These are phyloP conservation scores for Nysson spinosus DNA, from an alignment of 2,888 invertebrate species.

Conservation along the genomic window DNA sequence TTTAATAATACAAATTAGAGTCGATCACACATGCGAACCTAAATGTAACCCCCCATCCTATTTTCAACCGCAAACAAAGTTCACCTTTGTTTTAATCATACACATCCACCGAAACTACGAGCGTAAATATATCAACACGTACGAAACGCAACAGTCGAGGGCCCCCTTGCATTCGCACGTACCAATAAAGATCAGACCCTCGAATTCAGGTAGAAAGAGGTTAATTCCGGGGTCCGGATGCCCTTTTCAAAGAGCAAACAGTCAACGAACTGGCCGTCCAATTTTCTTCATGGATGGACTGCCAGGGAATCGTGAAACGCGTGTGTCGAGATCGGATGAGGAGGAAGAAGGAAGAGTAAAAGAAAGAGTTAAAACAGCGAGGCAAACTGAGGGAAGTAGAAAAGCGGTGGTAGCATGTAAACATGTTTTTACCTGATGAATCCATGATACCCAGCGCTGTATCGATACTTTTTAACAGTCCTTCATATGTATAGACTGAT, in stretches of 20 bases:
- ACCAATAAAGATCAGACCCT: conserved; percentile 2
- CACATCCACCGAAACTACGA: too few relatives aligned
- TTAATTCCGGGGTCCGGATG: conserved; percentile 31
- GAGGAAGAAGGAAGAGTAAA: not conserved
- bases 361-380: conserved; percentile 4
- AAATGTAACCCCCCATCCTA: too few relatives aligned
- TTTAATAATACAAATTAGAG: too few relatives aligned
- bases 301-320: conserved; percentile 3
- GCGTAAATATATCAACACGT: not conserved
- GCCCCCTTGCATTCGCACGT: conserved; percentile 18
- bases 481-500: too few relatives aligned
- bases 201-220: conserved; percentile 21
- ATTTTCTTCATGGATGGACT: conserved; percentile 35
- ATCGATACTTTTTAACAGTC: too few relatives aligned
- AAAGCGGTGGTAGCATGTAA: conserved; percentile 43
- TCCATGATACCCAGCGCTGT: too few relatives aligned
- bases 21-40: too few relatives aligned
- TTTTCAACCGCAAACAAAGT: too few relatives aligned
- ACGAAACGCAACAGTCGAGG: not conserved
- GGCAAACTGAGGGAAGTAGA: conserved; percentile 41
- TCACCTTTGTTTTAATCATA: too few relatives aligned
- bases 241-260: conserved; percentile 36
- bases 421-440: too few relatives aligned
- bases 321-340: conserved; percentile 8
- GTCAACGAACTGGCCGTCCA: conserved; percentile 30